Base-by-base conservation (phyloP, 1,140 invertebrate species). In the Harlomillsia oculata region DNA sequence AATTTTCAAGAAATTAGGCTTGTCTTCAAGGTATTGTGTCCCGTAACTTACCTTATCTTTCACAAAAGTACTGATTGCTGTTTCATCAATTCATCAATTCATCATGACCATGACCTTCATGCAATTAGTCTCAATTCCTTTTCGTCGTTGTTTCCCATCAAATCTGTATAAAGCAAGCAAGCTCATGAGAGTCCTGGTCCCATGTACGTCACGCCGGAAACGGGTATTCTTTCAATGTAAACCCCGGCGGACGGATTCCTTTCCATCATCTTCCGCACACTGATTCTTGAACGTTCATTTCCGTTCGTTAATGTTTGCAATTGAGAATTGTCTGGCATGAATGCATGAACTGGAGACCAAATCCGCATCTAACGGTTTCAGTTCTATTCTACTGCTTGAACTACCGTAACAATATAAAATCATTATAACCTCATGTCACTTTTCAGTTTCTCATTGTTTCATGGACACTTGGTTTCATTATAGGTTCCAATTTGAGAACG, bases 161-260 rank as follows among this genome's bases (percentile, higher is more conserved):
- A n/a, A 8, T 32, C n/a, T 13, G 57, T 53, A 23, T 34, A 53
- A 3, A 59, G 20, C 21, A 44, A 36, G 1, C n/a, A n/a, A n/a
- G n/a, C n/a, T n/a, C 25, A 9, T 0, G 54, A 3, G n/a, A 59
- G 8, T 21, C 57, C 57, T 34, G 34, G 5, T 14, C 9, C 41
- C 4, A 14, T 14, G 13, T 16, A 30, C 9, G 21, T 5, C 3
- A 59, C 37, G 16, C 57, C 57, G 16, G 41, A 53, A 5, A 41
- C 51, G 3, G 23, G 32, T 25, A 48, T 20, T 23, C 51, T 51
- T 48, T 48, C 26, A 6, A 59, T 23, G 29, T 46, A 59, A 23
- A 54, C 57, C 18, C 57, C 57, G 14, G 28, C 44, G 2, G 51
- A 48, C 13, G 21, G 36, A 49, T 59, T 59, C 5, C 21, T 28